Base-by-base conservation (phyloP, 1,140 invertebrate genomes). In the Scaptodrosophila lebanonensis region DNA sequence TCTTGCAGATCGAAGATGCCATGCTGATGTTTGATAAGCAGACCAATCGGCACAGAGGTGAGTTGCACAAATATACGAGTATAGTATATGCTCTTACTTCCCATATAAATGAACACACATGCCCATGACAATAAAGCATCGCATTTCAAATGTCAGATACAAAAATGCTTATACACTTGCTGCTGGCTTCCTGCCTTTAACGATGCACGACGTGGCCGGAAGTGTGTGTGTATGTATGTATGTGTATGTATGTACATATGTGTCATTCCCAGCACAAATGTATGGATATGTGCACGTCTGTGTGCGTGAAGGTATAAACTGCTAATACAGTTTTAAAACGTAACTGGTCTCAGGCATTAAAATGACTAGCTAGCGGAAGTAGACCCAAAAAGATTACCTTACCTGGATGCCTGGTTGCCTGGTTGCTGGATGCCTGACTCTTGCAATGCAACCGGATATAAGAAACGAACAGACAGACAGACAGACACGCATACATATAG, bases 11-110 rank as follows among this genome's bases (percentile, higher is more conserved):
- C 88, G 98, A 99, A 90, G 98, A 99, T 88, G 97, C 97, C 62
- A 99, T 99, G 97, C 92, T 99, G 85, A 99, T 99, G 98, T 99
- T 99, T 89, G 98, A 99, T 90, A 99, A 99, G 92, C 96, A 98
- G 88, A 99, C 98, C 82, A 99, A 99, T 91, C 94, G 98, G 90
- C 98, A 99, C 91, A 95, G 98, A 97, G 98, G 98, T 99, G 91
- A 95, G 95, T 91, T 32, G 16, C 6, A n/a, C 15, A 40, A 47
- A 20, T 11, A 15, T 42, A 50, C 8, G 5, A 42, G 33, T 18
- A 3, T 11, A 4, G n/a, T 13, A 42, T 17, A 6, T 42, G 3
- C 4, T 25, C 3, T 3, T 25, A 4, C 3, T 25, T 25, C 3
- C 22, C 3, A 25, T 3, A 25, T 12, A 32, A 47, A 15, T 27